Evolutionary conservation across 2,888 invertebrate genomes (phyloP).

Genomic region (Endomychus coccineus): DNA sequence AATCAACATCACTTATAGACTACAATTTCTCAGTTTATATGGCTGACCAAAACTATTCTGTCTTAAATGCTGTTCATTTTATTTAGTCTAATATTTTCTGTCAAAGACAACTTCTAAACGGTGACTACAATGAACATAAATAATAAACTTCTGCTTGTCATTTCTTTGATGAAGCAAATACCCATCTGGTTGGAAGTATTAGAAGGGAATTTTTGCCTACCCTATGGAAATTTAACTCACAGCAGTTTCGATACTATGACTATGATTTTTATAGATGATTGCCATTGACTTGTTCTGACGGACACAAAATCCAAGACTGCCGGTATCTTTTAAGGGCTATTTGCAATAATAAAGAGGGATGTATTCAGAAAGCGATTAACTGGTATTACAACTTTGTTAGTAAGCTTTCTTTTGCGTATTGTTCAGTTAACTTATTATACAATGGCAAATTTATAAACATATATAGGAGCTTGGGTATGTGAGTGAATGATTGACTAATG

Average conservation of each 20-base stretch:
- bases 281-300: slow-evolving; percentile 13
- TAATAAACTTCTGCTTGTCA: no score
- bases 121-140: no score
- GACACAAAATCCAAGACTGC: slow-evolving; percentile 22
- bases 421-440: slow-evolving; percentile 41
- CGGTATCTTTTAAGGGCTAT: slow-evolving; percentile 25
- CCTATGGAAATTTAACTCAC: not conserved
- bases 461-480: slow-evolving; percentile 47
- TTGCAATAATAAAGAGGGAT: slow-evolving; percentile 29
- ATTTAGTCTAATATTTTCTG: no score
- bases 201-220: no score
- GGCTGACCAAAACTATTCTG: no score
- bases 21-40: no score
- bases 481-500: slow-evolving; percentile 36
- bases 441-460: slow-evolving; percentile 44
- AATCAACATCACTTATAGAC: no score
- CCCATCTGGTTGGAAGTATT: not conserved
- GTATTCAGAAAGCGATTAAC: slow-evolving; percentile 29
- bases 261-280: slow-evolving; percentile 16
- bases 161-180: not conserved
- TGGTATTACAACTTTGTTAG: slow-evolving; percentile 22
- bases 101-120: no score
- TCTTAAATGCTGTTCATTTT: no score
- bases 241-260: slow-evolving; percentile 1
- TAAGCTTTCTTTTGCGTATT: slow-evolving; percentile 38